These are phyloP conservation scores for Grapholita molesta DNA, from an alignment of 1,140 invertebrate species.

Conservation along the genomic window DNA sequence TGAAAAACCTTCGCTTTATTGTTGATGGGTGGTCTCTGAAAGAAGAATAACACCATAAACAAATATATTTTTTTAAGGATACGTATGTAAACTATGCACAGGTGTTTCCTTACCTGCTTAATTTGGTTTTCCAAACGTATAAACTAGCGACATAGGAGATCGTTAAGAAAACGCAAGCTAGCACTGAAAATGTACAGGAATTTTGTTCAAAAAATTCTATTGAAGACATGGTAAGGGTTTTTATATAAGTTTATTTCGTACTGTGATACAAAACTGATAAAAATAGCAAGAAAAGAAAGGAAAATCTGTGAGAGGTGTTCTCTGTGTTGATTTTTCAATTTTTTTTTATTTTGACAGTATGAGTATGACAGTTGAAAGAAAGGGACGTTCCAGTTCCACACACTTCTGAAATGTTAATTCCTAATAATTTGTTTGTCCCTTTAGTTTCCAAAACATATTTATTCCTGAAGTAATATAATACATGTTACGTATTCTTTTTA, in stretches of 20 bases:
- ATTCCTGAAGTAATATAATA: no score
- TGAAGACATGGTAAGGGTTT: constrained; percentile 26
- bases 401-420: not conserved
- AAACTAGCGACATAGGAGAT: constrained; percentile 89
- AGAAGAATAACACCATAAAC: constrained; percentile 36
- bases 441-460: no score
- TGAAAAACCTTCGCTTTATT: constrained; percentile 92
- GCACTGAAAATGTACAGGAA: constrained; percentile 47
- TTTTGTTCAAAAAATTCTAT: constrained; percentile 36
- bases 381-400: not conserved
- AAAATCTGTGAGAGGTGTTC: not conserved
- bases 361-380: not conserved
- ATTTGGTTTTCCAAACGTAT: constrained; percentile 88
- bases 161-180: constrained; percentile 85
- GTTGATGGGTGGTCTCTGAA: constrained; percentile 92
- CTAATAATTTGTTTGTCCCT: not conserved
- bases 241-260: not conserved
- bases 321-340: constrained; percentile 4
- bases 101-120: constrained; percentile 80
- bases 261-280: not conserved
- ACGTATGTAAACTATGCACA: not conserved
- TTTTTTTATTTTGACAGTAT: not conserved
- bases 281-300: constrained; percentile 5
- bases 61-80: constrained; percentile 11
- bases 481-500: no score